phyloP scores from a whole-genome alignment of 2,113 vertebrate species.

The Sciurus niger region DNA sequence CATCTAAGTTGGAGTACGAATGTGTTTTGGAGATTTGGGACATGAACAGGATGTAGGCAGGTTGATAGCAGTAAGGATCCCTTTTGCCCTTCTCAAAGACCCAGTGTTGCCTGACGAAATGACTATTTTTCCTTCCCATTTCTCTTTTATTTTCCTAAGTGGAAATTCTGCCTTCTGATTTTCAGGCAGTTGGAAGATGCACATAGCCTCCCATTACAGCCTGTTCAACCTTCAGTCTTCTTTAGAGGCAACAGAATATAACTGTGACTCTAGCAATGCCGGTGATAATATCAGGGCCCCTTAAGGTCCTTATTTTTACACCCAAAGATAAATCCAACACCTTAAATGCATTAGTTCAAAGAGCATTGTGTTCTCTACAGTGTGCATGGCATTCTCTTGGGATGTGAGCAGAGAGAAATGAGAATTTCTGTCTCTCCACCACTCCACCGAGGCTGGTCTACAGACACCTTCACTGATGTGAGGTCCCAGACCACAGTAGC shows the following conservation, averaged over 20 bases:
- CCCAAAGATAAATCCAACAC: not conserved
- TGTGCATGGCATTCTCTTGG: too few relatives aligned
- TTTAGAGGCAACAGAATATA: not conserved
- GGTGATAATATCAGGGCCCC: fast-evolving
- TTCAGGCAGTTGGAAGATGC: not conserved
- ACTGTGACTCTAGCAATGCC: not conserved
- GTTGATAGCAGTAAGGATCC: not conserved
- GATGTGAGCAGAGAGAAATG: too few relatives aligned
- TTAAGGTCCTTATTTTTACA: not conserved
- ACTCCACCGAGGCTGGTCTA: too few relatives aligned
- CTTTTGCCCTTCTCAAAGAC: not conserved
- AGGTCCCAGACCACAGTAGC: too few relatives aligned
- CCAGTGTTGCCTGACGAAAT: not conserved
- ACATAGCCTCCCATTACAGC: not conserved
- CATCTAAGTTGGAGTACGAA: fast-evolving
- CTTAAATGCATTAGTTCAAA: not conserved
- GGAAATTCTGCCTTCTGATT: not conserved
- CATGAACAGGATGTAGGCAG: not conserved
- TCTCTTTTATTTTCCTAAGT: not conserved
- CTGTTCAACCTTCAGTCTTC: not conserved
- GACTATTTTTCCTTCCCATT: not conserved
- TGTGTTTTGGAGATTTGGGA: not conserved
- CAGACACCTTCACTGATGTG: too few relatives aligned
- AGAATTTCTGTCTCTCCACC: too few relatives aligned
- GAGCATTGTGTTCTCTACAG: not conserved